Evolutionary conservation across 2,113 vertebrate species (phyloP).

Genomic region (Leptobrachium ailaonicum): DNA sequence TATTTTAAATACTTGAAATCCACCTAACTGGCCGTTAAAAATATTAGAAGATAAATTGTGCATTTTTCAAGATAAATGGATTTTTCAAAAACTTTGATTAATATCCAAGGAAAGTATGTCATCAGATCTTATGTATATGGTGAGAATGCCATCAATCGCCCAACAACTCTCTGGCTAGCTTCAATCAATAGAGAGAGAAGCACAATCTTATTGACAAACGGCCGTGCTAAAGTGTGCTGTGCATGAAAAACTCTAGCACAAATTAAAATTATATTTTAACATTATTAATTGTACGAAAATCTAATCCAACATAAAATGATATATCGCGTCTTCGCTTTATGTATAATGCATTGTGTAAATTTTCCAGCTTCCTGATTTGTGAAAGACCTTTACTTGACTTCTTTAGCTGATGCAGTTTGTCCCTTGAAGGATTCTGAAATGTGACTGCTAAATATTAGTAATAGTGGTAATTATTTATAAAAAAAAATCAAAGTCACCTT

Average conservation of each 20-base stretch:
- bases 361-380: no score
- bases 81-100: slow-evolving; percentile 21
- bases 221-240: background rate
- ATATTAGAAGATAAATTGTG: background rate
- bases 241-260: slow-evolving; percentile 1
- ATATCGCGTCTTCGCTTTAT: no score
- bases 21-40: background rate
- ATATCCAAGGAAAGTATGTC: slow-evolving; percentile 20
- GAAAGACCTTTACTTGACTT: no score
- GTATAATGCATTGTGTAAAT: no score
- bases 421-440: no score
- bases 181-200: slow-evolving; percentile 23
- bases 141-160: slow-evolving; percentile 35
- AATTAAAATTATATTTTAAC: background rate
- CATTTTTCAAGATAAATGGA: background rate
- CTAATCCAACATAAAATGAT: no score
- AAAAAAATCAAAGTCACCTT: no score
- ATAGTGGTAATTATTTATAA: no score
- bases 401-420: no score
- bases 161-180: slow-evolving; percentile 14
- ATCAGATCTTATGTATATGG: slow-evolving; percentile 19
- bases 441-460: no score
- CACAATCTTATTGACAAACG: slow-evolving; percentile 31
- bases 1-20: background rate
- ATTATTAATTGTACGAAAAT: slow-evolving; percentile 3